Conservation (phyloP, 1,140 invertebrate species). For the Dinoponera quadriceps region DNA sequence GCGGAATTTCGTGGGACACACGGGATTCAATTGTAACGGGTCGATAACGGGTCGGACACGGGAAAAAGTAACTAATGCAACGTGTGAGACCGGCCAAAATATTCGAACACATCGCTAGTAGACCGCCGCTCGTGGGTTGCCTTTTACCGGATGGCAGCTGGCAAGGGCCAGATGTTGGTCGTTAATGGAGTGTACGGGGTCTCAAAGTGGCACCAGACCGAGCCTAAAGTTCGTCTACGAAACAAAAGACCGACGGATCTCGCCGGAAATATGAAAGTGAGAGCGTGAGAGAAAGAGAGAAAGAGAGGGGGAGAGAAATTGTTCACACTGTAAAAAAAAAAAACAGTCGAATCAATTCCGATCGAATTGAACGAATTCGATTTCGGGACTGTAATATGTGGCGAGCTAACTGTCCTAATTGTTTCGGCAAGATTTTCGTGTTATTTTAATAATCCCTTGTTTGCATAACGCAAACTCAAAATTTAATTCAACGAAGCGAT, state of each 20-base stretch:
- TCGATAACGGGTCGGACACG: background rate
- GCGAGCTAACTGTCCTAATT: no score
- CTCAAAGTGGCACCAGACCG: constrained; percentile 45
- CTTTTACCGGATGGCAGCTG: constrained; percentile 69
- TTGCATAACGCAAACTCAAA: no score
- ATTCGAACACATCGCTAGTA: constrained; percentile 10
- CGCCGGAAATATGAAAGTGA: constrained; percentile 25
- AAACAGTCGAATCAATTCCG: background rate
- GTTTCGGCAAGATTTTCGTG: no score
- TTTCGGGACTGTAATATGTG: no score
- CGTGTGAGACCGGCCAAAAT: constrained; percentile 15
- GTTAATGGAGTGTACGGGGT: constrained; percentile 46
- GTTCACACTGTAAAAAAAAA: background rate
- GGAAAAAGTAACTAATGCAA: background rate
- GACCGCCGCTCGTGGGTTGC: constrained; percentile 26
- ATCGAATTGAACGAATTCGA: no score
- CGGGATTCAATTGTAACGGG: no score
- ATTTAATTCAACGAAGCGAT: no score
- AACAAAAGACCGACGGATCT: constrained; percentile 33
- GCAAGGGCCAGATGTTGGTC: constrained; percentile 70
- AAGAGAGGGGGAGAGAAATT: background rate
- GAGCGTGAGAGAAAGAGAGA: background rate
- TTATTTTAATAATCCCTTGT: no score
- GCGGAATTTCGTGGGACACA: no score
- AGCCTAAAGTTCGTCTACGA: constrained; percentile 23